Base-by-base conservation (phyloP, 1,140 invertebrate genomes). In the Drosophila pseudoobscura region DNA sequence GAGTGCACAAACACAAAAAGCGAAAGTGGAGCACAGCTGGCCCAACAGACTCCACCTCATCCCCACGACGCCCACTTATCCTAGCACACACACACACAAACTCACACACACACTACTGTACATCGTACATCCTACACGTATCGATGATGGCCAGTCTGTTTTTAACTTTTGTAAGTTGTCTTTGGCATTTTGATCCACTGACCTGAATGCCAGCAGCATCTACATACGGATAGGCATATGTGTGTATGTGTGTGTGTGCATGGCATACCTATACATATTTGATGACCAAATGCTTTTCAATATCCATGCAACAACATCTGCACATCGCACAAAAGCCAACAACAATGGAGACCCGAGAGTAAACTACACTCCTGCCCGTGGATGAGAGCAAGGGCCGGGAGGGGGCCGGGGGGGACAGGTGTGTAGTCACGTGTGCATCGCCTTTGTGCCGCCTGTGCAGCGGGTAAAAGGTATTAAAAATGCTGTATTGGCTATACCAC, bases 271-370 rank as follows among this genome's bases (percentile, higher is more conserved):
- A 75, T 56, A 84, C 82, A 87, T 87, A 80, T 85, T 85, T 85
- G 82, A 85, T 87, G 82, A 77, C 82, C 82, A 85, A 85, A 80
- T 87, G 74, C 82, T 87, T 87, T 85, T 85, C 82, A 78, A 85
- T 85, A 85, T 74, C 64, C 75, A 56, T 45, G 59, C 62, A 59
- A 45, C 63, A 77, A 55, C 59, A 68, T 31, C 45, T 49, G 17
- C 53, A 82, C 31, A 46, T 50, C 35, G 52, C 57, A 77, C 76
- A 85, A 80, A 77, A 70, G 73, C 52, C 77, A 87, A 87, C 82
- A 87, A 85, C 74, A 87, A 78, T 75, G 43, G 31, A 20, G 20
- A 20, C 20, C 1, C 1, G 20, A 43, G 47, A 44, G 58, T 70
- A 74, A 73, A 61, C 72, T 52, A 76, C 72, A 64, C 55, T 54